These are phyloP conservation scores for Ctenopoma kingsleyae DNA, from an alignment of 2,797 vertebrate species.

Conservation along the genomic window DNA sequence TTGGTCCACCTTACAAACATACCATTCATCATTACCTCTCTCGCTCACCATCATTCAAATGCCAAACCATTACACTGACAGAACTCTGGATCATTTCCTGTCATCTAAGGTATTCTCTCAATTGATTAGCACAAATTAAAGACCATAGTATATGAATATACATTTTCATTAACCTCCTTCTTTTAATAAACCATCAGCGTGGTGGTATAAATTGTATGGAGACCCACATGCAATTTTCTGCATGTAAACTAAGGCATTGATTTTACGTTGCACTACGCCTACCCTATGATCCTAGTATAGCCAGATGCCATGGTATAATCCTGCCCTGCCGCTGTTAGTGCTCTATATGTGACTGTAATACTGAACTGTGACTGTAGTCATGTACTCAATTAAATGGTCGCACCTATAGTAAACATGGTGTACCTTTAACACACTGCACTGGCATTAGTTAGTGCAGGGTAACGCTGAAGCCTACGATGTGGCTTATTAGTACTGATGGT, in stretches of 20 bases:
- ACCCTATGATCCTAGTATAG: constrained; percentile 29
- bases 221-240: constrained; percentile 40
- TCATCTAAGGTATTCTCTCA: constrained; percentile 63
- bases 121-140: constrained; percentile 49
- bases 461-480: constrained; percentile 10
- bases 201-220: constrained; percentile 45
- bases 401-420: constrained; percentile 39
- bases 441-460: constrained; percentile 34
- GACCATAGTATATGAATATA: constrained; percentile 9
- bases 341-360: constrained; percentile 39
- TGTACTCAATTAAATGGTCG: constrained; percentile 14
- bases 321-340: constrained; percentile 18
- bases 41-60: constrained; percentile 78
- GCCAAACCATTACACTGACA: constrained; percentile 85
- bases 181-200: constrained; percentile 35
- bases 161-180: constrained; percentile 37
- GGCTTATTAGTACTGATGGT: constrained; percentile 47
- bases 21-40: constrained; percentile 59
- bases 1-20: constrained; percentile 56
- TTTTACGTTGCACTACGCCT: constrained; percentile 39
- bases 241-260: constrained; percentile 27
- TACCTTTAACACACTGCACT: constrained; percentile 36
- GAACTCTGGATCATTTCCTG: constrained; percentile 77
- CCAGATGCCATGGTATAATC: constrained; percentile 34
- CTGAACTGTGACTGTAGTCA: constrained; percentile 43